phyloP scores from a whole-genome alignment of 2,113 vertebrate species.

The Meles meles region DNA sequence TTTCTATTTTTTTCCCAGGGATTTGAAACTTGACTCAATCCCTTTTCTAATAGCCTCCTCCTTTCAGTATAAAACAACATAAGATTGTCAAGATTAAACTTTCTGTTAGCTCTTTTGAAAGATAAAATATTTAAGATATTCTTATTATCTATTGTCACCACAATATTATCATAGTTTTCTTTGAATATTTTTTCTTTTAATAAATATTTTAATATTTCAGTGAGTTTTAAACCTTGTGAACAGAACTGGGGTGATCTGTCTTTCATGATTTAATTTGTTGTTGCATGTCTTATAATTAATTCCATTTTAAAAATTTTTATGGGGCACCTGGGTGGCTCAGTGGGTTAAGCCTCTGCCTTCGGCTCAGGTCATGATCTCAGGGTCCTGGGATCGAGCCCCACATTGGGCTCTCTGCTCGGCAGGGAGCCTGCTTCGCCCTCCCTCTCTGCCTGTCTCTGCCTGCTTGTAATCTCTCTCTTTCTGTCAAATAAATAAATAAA shows the following conservation, averaged over 20 bases:
- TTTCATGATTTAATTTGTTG: background rate
- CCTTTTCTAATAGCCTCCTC: background rate
- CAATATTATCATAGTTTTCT: background rate
- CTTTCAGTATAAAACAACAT: background rate
- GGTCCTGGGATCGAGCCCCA: too few relatives aligned
- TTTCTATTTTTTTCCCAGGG: background rate
- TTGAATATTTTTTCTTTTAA: background rate
- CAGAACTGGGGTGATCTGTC: background rate
- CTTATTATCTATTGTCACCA: background rate
- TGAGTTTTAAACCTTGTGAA: background rate
- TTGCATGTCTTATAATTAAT: background rate
- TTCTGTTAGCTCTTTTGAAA: background rate
- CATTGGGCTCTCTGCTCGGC: too few relatives aligned
- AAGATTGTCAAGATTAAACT: background rate
- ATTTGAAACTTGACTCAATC: background rate
- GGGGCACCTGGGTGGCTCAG: too few relatives aligned
- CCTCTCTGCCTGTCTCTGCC: too few relatives aligned
- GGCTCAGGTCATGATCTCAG: too few relatives aligned
- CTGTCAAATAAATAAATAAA: too few relatives aligned
- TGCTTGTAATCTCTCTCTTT: too few relatives aligned
- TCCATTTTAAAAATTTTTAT: background rate
- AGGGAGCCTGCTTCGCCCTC: too few relatives aligned
- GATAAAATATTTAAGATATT: background rate
- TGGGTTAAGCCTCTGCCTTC: too few relatives aligned
- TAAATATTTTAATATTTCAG: background rate